Conservation (phyloP, 2,113 vertebrate species). For the Sialia sialis region DNA sequence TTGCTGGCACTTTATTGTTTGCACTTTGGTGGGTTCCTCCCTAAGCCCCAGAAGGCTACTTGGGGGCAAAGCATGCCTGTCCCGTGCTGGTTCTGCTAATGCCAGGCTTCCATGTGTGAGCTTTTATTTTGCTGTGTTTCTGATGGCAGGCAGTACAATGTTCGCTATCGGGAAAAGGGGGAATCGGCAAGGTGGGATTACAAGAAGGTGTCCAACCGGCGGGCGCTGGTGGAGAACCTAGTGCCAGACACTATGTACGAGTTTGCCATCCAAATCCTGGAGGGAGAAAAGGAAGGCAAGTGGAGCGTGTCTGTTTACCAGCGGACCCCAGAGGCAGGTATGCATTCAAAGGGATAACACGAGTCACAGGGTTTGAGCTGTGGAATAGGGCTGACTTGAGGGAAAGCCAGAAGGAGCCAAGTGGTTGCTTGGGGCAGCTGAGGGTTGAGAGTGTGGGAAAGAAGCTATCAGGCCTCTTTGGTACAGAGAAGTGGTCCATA, state of each 20-base stretch:
- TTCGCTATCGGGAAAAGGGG: conserved; percentile 93
- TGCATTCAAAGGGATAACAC: background rate
- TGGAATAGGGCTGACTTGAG: background rate
- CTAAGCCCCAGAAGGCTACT: background rate
- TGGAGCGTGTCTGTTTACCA: conserved; percentile 94
- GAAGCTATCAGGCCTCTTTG: background rate
- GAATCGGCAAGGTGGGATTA: conserved; percentile 95
- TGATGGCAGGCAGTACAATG: conserved; percentile 80
- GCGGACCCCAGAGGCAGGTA: conserved; percentile 94
- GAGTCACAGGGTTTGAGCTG: background rate
- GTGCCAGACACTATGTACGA: conserved; percentile 93
- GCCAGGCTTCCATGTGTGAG: fast-evolving
- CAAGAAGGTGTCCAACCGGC: conserved; percentile 80
- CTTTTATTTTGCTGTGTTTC: background rate
- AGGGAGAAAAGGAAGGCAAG: conserved; percentile 83
- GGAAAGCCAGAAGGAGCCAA: background rate
- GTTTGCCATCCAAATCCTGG: conserved; percentile 89
- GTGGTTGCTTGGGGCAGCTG: background rate
- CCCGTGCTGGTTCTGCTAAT: background rate
- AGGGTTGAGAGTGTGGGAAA: background rate
- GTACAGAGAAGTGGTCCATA: background rate
- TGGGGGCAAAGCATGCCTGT: background rate
- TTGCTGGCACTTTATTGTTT: background rate
- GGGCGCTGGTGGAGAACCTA: conserved; percentile 83
- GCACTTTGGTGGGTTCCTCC: background rate